Conservation (phyloP, 2,888 invertebrate species). For the Drosophila greeni region DNA sequence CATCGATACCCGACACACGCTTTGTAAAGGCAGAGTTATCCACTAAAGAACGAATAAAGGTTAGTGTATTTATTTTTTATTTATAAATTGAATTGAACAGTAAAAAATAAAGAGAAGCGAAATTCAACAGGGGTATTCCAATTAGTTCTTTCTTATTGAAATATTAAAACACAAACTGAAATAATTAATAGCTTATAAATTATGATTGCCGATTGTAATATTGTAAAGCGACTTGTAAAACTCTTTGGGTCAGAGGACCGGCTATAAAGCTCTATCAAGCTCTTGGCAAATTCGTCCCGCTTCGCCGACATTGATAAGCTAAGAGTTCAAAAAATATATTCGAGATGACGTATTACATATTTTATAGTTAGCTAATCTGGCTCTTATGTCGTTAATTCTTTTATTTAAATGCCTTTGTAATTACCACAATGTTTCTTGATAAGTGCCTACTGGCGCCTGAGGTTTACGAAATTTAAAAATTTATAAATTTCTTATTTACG, state of each 20-base stretch:
- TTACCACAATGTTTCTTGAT: background rate
- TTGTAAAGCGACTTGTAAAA: conserved; percentile 1
- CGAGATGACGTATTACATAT: conserved; percentile 9
- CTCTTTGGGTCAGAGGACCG: conserved; percentile 7
- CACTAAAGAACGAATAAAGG: conserved; percentile 75
- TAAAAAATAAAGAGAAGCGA: no score
- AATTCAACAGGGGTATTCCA: background rate
- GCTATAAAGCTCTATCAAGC: background rate
- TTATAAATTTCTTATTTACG: background rate
- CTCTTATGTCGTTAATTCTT: conserved; percentile 12
- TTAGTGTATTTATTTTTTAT: conserved; percentile 41
- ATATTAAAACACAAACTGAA: background rate
- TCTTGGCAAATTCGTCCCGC: conserved; percentile 19
- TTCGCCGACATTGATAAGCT: conserved; percentile 12
- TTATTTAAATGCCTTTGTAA: conserved; percentile 1
- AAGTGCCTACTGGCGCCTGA: background rate
- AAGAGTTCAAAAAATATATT: background rate
- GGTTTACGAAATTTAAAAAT: background rate
- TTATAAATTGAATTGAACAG: background rate
- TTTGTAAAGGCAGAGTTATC: conserved; percentile 66
- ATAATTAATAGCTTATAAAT: conserved; percentile 9
- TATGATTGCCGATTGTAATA: conserved; percentile 5
- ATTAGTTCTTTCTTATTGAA: background rate
- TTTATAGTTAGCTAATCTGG: conserved; percentile 14
- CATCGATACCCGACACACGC: conserved; percentile 38